Percentiles rank a stretch among this genome's conserved stretches.
Evolutionary conservation across 2,797 vertebrate genomes (phyloP).

Genomic region (Eulemur rubriventer): DNA sequence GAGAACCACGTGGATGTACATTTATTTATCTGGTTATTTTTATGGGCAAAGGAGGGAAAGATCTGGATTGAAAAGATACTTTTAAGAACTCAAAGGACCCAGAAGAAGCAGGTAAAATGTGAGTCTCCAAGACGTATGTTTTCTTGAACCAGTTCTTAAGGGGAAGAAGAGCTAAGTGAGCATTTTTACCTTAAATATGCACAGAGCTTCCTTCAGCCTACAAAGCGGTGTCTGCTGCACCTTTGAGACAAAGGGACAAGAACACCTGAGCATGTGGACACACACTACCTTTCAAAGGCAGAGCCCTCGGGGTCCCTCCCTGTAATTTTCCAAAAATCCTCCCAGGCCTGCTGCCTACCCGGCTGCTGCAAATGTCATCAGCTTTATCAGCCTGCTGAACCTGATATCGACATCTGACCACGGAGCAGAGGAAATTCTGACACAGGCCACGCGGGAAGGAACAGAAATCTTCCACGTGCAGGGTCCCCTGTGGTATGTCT

Average conservation of each 20-base stretch:
- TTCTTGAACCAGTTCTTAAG: background rate
- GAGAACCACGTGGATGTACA: background rate
- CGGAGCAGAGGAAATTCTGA: background rate
- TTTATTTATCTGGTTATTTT: conserved; percentile 53
- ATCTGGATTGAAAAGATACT: background rate
- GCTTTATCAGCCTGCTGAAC: background rate
- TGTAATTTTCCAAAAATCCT: background rate
- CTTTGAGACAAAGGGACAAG: conserved; percentile 5
- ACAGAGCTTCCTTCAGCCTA: background rate
- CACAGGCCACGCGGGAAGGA: background rate
- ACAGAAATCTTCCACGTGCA: background rate
- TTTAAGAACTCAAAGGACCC: conserved; percentile 34
- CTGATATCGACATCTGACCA: background rate
- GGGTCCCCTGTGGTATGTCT: background rate
- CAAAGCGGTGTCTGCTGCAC: background rate
- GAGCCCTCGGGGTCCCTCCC: background rate
- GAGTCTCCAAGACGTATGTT: background rate
- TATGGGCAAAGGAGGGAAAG: background rate
- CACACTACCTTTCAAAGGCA: background rate
- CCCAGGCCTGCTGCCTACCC: background rate
- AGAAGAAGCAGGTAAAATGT: background rate
- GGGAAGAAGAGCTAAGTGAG: background rate
- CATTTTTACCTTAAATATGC: background rate
- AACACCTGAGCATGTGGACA: rapidly evolving
- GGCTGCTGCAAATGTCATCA: background rate